Conservation (phyloP, 2,888 invertebrate genomes). For the Drosophila neotestacea region DNA sequence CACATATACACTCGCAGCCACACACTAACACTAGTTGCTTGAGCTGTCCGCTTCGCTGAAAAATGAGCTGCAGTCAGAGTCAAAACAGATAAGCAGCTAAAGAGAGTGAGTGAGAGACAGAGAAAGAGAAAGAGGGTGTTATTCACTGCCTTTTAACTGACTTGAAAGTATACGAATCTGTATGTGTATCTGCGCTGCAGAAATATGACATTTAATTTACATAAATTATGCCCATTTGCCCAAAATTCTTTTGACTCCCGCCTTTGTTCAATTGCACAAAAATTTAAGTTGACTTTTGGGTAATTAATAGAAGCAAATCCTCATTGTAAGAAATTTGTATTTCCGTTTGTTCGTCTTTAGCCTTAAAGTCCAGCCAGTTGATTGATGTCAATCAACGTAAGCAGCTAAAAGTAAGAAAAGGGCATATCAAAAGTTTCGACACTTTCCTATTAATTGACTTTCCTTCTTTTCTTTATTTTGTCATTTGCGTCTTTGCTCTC, state of each 20-base stretch:
- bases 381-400: conserved; percentile 47
- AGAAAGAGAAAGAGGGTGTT: background rate
- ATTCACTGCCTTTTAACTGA: background rate
- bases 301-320: conserved; percentile 10
- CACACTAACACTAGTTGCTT: conserved; percentile 33
- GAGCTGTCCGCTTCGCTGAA: conserved; percentile 62
- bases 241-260: background rate
- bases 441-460: conserved; percentile 56
- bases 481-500: background rate
- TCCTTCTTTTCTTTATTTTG: conserved; percentile 7
- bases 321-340: conserved; percentile 2
- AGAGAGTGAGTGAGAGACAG: background rate
- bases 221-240: conserved; percentile 58
- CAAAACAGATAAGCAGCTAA: conserved; percentile 14
- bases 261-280: background rate
- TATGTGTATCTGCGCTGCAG: conserved; percentile 43
- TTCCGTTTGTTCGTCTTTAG: conserved; percentile 33
- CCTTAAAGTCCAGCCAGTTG: conserved; percentile 27
- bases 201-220: conserved; percentile 68
- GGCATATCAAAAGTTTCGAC: conserved; percentile 63
- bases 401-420: conserved; percentile 11
- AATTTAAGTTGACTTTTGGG: conserved; percentile 21
- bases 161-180: conserved; percentile 4
- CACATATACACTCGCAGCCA: conserved; percentile 7
- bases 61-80: conserved; percentile 48